Percentiles rank a stretch among this genome's conserved stretches.
Conservation (phyloP, 1,140 invertebrate genomes). For the Tetragnatha versicolor region DNA sequence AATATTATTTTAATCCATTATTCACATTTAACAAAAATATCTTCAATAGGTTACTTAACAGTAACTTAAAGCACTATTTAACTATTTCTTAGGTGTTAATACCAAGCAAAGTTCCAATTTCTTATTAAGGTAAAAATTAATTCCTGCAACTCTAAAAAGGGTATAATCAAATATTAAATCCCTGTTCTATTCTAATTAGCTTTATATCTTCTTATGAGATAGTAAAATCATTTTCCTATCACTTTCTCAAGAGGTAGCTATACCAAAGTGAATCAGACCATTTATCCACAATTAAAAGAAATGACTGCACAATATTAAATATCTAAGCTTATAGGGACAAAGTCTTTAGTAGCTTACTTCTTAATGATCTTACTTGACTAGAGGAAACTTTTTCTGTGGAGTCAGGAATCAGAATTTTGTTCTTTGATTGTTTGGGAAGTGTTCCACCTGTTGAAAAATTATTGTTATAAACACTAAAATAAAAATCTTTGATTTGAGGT, state of each 20-base stretch:
- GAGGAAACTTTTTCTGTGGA: conserved; percentile 5
- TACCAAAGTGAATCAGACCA: too few species aligned
- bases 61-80: too few species aligned
- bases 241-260: too few species aligned
- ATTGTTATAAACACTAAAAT: background rate
- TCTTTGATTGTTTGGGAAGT: conserved; percentile 28
- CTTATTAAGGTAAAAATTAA: too few species aligned
- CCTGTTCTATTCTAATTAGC: background rate
- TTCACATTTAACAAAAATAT: background rate
- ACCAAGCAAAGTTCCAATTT: too few species aligned
- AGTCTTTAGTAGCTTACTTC: background rate
- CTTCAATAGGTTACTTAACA: background rate
- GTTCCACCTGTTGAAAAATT: conserved; percentile 19
- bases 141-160: too few species aligned
- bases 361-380: conserved; percentile 31
- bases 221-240: too few species aligned
- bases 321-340: background rate
- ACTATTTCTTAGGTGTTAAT: too few species aligned
- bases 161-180: too few species aligned
- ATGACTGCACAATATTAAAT: background rate
- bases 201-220: background rate
- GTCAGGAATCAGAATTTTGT: background rate
- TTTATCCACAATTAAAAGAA: background rate
- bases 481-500: background rate
- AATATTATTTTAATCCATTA: background rate